Percentiles rank a stretch among this genome's conserved stretches.
Evolutionary conservation across 2,113 vertebrate species (phyloP).

Genomic region (Syngnathus floridae): DNA sequence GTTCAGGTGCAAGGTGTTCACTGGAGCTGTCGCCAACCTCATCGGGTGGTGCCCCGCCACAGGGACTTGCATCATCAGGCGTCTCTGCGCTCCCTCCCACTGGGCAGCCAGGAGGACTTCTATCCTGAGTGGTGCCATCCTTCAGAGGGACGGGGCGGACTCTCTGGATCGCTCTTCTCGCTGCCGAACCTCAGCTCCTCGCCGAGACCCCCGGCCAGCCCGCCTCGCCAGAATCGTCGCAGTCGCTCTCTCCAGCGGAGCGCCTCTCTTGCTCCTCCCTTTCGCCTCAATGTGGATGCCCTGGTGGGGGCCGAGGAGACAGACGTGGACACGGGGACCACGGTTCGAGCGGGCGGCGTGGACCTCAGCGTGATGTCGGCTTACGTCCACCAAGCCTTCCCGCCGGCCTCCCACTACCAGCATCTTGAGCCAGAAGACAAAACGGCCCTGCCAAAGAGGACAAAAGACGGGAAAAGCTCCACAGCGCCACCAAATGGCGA

Average conservation of each 20-base stretch:
- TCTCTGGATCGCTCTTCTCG: conserved; percentile 80
- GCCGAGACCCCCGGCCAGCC: conserved; percentile 41
- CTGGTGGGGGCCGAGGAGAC: conserved; percentile 85
- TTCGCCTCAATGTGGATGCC: conserved; percentile 75
- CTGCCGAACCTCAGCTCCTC: conserved; percentile 72
- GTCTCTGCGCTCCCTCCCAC: conserved; percentile 55
- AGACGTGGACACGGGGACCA: conserved; percentile 86
- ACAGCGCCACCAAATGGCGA: conserved; percentile 38
- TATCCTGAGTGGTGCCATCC: conserved; percentile 16
- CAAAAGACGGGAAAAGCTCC: conserved; percentile 5
- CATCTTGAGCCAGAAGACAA: not conserved
- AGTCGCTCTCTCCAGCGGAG: conserved; percentile 35
- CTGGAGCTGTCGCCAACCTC: conserved; percentile 49
- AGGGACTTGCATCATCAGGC: conserved; percentile 33
- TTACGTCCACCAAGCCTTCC: conserved; percentile 66
- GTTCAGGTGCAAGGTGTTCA: conserved; percentile 70
- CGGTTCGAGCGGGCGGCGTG: conserved; percentile 63
- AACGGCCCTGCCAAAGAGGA: not conserved
- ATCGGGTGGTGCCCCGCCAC: conserved; percentile 35
- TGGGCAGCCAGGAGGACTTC: conserved; percentile 37
- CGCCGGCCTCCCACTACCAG: conserved; percentile 38
- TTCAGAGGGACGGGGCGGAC: conserved; percentile 65
- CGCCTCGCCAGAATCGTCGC: conserved; percentile 24
- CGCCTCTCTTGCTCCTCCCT: conserved; percentile 59
- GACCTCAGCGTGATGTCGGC: conserved; percentile 87